These are phyloP conservation scores for Bombus polaris DNA, from an alignment of 1,140 invertebrate genomes.

Conservation along the genomic window DNA sequence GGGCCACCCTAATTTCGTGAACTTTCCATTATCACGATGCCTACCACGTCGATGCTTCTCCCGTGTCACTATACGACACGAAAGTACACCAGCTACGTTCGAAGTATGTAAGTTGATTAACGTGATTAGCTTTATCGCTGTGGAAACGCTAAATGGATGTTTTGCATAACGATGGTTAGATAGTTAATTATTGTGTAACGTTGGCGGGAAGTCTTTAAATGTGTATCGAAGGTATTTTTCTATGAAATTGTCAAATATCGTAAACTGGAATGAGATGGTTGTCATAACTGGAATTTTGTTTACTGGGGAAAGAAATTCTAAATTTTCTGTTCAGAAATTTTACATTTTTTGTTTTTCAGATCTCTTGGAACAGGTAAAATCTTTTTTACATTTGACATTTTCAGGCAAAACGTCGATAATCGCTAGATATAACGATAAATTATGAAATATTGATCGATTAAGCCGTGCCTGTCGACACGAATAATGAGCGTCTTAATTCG, in stretches of 20 bases:
- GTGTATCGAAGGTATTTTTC: too few species aligned
- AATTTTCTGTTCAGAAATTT: too few species aligned
- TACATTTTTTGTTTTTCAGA: too few species aligned
- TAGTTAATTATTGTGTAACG: background rate
- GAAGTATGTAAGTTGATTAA: background rate
- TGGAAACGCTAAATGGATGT: background rate
- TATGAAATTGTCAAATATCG: too few species aligned
- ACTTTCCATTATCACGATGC: background rate
- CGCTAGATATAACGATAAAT: too few species aligned
- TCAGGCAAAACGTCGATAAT: background rate
- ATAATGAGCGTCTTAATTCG: background rate
- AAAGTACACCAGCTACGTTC: background rate
- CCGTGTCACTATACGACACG: background rate
- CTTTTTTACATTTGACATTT: background rate
- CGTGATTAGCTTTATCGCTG: constrained; percentile 12
- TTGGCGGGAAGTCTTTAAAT: too few species aligned
- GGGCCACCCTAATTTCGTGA: background rate
- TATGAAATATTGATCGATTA: too few species aligned
- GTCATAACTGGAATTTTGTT: too few species aligned
- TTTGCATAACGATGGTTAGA: background rate
- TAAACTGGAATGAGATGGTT: too few species aligned
- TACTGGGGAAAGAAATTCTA: too few species aligned
- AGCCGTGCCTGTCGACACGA: too few species aligned
- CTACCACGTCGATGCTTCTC: background rate
- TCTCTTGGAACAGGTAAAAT: too few species aligned